Conservation (phyloP, 2,888 invertebrate genomes). For the Abrostola tripartita region DNA sequence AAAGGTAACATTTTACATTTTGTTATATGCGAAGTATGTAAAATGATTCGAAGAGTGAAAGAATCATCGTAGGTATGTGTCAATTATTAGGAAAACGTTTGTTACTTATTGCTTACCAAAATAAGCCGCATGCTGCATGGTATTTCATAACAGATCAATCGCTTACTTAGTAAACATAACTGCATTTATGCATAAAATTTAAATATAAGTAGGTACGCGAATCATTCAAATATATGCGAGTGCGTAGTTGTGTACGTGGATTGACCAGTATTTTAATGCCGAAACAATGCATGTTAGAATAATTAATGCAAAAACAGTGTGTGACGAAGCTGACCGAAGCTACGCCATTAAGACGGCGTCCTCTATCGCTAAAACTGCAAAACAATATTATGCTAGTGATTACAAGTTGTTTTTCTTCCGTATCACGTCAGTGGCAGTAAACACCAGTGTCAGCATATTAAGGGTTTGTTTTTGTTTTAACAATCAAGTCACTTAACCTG, state of each 20-base stretch:
- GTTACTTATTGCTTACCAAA: background rate
- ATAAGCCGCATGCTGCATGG: background rate
- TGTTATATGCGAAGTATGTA: no score
- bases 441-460: background rate
- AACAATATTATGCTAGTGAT: background rate
- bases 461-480: background rate
- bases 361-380: slow-evolving; percentile 2
- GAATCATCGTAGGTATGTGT: background rate
- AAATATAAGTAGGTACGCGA: slow-evolving; percentile 11
- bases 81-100: background rate
- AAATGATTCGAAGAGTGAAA: no score
- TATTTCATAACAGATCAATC: slow-evolving; percentile 7
- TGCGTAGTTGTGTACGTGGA: slow-evolving; percentile 42
- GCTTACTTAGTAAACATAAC: slow-evolving; percentile 16
- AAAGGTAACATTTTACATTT: no score
- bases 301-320: slow-evolving; percentile 22
- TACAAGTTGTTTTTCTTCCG: slow-evolving; percentile 2
- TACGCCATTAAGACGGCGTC: slow-evolving; percentile 11
- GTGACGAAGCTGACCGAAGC: slow-evolving; percentile 26
- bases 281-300: slow-evolving; percentile 37
- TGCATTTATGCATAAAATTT: slow-evolving; percentile 32
- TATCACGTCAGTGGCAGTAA: background rate
- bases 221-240: slow-evolving; percentile 35
- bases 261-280: slow-evolving; percentile 43
- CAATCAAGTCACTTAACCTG: background rate